These are phyloP conservation scores for Morus bassanus DNA, from an alignment of 2,797 vertebrate species.

Conservation along the genomic window DNA sequence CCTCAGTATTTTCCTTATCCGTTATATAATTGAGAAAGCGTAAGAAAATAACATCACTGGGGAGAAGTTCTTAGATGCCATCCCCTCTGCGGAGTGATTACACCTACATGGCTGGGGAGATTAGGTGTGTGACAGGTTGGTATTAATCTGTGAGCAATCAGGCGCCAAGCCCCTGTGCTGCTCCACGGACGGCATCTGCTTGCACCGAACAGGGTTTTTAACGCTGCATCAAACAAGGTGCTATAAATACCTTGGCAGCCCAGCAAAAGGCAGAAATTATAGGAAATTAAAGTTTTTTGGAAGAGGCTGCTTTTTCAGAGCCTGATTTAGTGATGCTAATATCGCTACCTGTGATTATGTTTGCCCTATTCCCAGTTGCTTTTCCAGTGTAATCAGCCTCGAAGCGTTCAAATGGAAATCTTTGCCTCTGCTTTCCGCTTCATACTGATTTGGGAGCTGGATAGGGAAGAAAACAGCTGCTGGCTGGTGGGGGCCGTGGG, in stretches of 20 bases:
- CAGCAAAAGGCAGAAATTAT: background rate
- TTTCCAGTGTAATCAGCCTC: slow-evolving; percentile 20
- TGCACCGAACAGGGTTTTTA: background rate
- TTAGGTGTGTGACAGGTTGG: background rate
- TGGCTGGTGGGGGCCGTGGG: background rate
- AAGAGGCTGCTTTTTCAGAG: background rate
- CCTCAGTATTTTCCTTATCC: background rate
- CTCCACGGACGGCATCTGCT: background rate
- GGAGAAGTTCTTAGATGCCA: background rate
- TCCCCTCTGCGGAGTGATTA: background rate
- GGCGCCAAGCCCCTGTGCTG: background rate
- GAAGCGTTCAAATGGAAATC: background rate
- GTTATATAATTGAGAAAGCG: background rate
- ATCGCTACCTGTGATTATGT: background rate
- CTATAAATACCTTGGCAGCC: background rate
- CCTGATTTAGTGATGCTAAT: background rate
- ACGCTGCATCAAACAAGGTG: rapidly evolving
- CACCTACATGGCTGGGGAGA: background rate
- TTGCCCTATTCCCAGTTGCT: background rate
- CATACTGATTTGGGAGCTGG: background rate
- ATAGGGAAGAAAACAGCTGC: background rate
- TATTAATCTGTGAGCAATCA: background rate
- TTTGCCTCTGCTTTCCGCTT: background rate
- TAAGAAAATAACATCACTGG: background rate
- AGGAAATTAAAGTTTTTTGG: background rate